phyloP scores from a whole-genome alignment of 2,888 invertebrate species.

The Tethea ocularis region DNA sequence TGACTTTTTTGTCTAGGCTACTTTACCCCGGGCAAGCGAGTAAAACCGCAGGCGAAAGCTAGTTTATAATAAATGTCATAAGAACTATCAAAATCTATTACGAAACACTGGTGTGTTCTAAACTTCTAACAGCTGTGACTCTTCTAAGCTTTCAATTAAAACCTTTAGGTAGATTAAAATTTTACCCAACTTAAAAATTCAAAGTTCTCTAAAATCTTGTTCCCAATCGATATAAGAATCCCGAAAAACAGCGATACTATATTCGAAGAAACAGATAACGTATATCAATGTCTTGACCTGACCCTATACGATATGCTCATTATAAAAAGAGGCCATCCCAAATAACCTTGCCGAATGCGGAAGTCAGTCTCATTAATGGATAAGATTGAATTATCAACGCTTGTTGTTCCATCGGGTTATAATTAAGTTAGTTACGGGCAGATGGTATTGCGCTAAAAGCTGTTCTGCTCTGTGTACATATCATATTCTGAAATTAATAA shows the following conservation, averaged over 20 bases:
- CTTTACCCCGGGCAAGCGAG: no score
- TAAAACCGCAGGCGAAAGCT: no score
- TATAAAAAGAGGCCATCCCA: constrained; percentile 7
- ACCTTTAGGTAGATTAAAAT: no score
- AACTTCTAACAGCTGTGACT: no score
- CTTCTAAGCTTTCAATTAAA: no score
- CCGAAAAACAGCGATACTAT: background rate
- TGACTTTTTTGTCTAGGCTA: no score
- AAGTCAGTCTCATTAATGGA: constrained; percentile 22
- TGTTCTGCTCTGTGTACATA: background rate
- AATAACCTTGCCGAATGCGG: constrained; percentile 31
- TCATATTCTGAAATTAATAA: background rate
- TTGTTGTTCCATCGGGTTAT: constrained; percentile 22
- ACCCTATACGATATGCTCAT: background rate
- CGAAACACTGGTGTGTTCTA: no score
- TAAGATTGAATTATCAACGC: constrained; percentile 22
- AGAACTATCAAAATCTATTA: no score
- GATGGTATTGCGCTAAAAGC: background rate
- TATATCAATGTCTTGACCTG: background rate
- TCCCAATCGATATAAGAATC: background rate
- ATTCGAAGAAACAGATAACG: background rate
- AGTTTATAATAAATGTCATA: no score
- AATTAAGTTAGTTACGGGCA: constrained; percentile 14
- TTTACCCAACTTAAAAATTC: no score
- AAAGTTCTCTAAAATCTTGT: background rate